Evolutionary conservation across 2,888 invertebrate species (phyloP).

Genomic region (Merodon equestris): DNA sequence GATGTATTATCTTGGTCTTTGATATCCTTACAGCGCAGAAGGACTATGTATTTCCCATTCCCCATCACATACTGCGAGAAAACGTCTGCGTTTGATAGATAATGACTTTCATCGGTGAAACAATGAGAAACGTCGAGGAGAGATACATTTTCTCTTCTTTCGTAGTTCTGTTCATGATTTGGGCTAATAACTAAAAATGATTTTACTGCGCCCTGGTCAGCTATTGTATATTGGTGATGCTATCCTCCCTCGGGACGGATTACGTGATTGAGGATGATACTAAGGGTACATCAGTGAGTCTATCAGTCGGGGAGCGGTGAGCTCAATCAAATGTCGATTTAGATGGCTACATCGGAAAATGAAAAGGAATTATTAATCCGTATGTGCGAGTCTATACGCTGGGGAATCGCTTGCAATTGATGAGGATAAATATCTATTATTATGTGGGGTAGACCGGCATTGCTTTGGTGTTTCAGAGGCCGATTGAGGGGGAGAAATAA

Average conservation of each 20-base stretch:
- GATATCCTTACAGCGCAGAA: conserved; percentile 13
- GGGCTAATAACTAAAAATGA: conserved; percentile 68
- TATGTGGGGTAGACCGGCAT: conserved; percentile 6
- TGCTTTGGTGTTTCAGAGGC: conserved; percentile 37
- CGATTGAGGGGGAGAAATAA: conserved; percentile 26
- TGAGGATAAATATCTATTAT: conserved; percentile 48
- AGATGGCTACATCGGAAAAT: conserved; percentile 47
- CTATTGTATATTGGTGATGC: conserved; percentile 34
- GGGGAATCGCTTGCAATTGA: conserved; percentile 55
- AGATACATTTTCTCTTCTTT: conserved; percentile 13
- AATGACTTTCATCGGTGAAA: conserved; percentile 55
- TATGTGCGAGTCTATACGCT: conserved; percentile 32
- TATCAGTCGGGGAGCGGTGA: conserved; percentile 44
- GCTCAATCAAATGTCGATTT: conserved; percentile 69
- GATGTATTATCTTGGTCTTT: conserved; percentile 40
- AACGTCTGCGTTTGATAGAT: conserved; percentile 62
- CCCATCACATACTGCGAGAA: neutral
- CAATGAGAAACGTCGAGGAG: conserved; percentile 45
- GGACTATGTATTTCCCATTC: neutral
- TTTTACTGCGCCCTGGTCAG: conserved; percentile 53
- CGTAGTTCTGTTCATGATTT: conserved; percentile 47
- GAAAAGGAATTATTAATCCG: conserved; percentile 68
- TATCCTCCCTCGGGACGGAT: conserved; percentile 59
- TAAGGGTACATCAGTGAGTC: conserved; percentile 50
- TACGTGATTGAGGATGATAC: conserved; percentile 56